Conservation (phyloP, 2,888 invertebrate genomes). For the Sipha maydis region DNA sequence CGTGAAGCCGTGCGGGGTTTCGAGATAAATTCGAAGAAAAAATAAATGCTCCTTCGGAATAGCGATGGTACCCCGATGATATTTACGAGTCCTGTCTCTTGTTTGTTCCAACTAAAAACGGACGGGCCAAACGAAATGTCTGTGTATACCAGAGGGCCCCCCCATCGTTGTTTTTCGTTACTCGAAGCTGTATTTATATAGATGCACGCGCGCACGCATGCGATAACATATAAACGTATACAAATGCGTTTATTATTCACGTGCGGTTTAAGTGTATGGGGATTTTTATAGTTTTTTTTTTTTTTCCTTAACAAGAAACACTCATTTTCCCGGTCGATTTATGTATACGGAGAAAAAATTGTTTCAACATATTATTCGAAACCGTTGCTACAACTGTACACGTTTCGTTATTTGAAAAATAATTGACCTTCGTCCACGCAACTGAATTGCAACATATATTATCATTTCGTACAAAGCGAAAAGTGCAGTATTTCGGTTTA, state of each 20-base stretch:
- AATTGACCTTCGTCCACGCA: too few relatives aligned
- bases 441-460: too few relatives aligned
- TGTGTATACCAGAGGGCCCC: not conserved
- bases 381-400: too few relatives aligned
- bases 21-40: slow-evolving; percentile 33
- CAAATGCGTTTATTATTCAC: not conserved
- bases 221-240: not conserved
- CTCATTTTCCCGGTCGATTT: too few relatives aligned
- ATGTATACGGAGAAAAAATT: too few relatives aligned
- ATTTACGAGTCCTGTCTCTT: slow-evolving; percentile 23
- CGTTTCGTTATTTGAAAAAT: too few relatives aligned
- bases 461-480: too few relatives aligned
- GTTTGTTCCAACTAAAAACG: not conserved
- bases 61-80: not conserved
- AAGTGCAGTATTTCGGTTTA: too few relatives aligned
- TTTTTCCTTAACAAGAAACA: too few relatives aligned
- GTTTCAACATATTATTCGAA: too few relatives aligned
- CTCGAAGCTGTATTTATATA: not conserved
- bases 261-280: not conserved
- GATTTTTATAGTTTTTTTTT: too few relatives aligned
- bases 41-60: not conserved
- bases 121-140: not conserved
- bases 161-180: not conserved
- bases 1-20: slow-evolving; percentile 26
- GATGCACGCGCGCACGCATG: not conserved